Base-by-base conservation (phyloP, 2,888 invertebrate species). In the Siphlonurus alternatus region DNA sequence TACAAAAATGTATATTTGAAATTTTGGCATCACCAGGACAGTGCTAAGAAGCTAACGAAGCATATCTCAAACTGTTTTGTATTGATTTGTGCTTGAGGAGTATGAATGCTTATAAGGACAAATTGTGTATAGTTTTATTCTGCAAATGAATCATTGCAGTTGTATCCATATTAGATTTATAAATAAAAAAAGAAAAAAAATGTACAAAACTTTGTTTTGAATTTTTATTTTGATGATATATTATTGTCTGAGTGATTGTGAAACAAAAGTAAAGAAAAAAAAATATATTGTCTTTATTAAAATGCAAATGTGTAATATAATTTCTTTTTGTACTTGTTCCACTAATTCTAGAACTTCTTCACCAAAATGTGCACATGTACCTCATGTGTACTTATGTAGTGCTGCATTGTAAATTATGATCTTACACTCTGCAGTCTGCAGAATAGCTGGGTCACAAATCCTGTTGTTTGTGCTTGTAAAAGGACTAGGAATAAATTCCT, bases 401-500 rank as follows among this genome's bases (percentile, higher is more conserved):
- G 15, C 38, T 38, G 15, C 38, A 38, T 38, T 38, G 38, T 38
- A 38, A 10, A 38, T 38, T 38, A 5, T 38, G 38, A 38, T 38
- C 7, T 38, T 38, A 38, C 38, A 15, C 38, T 38, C 38, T 38
- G 38, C 38, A 38, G 38, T 38, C 38, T 38, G 38, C 38, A 38
- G 38, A 38, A 5, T 15, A 38, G 38, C 38, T 56, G 56, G 56
- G 56, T 56, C 56, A 56, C 56, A 22, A n/a, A 56, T 5, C 56
- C 53, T n/a, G 22, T 22, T 56, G 56, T 56, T 64, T 64, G 64
- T 64, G 64, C 64, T 64, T 64, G 64, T 64, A 64, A 59, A 38
- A 56, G 19, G 56, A 56, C 60, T 64, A 64, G 64, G 64, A 64
- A 64, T 64, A 64, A 64, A 64, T 64, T 61, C 64, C 61, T 64